phyloP scores from a whole-genome alignment of 1,140 invertebrate species.

The Coboldia fuscipes region DNA sequence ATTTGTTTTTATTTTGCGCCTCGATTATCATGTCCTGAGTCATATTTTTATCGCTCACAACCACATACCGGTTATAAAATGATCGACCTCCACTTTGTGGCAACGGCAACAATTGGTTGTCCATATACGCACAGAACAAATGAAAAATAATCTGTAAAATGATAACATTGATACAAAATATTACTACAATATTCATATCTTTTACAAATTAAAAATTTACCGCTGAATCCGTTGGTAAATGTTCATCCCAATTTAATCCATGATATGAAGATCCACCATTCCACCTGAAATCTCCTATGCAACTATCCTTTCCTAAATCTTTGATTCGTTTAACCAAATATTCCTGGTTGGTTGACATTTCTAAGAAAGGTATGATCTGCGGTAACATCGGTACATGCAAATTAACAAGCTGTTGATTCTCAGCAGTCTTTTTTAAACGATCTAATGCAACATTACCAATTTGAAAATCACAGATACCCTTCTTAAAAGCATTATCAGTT shows the following conservation, averaged over 20 bases:
- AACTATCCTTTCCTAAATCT: constrained; percentile 52
- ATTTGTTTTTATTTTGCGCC: constrained; percentile 12
- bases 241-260: constrained; percentile 54
- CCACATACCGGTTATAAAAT: constrained; percentile 34
- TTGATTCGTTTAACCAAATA: constrained; percentile 56
- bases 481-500: constrained; percentile 39
- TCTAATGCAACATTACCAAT: constrained; percentile 47
- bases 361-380: constrained; percentile 51
- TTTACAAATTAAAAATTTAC: constrained; percentile 25
- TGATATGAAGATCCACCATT: constrained; percentile 47
- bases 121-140: constrained; percentile 57
- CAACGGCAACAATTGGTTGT: constrained; percentile 52
- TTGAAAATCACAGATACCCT: constrained; percentile 44
- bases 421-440: constrained; percentile 41
- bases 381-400: constrained; percentile 43
- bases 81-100: constrained; percentile 55
- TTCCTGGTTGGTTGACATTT: constrained; percentile 58
- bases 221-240: constrained; percentile 55
- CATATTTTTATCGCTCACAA: constrained; percentile 17
- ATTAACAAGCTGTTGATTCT: constrained; percentile 29
- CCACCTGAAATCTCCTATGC: constrained; percentile 65
- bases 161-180: constrained; percentile 4
- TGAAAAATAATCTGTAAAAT: constrained; percentile 58
- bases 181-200: background rate
- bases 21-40: constrained; percentile 20